Base-by-base conservation (phyloP, 2,888 invertebrate species). In the Agrotis clavis region DNA sequence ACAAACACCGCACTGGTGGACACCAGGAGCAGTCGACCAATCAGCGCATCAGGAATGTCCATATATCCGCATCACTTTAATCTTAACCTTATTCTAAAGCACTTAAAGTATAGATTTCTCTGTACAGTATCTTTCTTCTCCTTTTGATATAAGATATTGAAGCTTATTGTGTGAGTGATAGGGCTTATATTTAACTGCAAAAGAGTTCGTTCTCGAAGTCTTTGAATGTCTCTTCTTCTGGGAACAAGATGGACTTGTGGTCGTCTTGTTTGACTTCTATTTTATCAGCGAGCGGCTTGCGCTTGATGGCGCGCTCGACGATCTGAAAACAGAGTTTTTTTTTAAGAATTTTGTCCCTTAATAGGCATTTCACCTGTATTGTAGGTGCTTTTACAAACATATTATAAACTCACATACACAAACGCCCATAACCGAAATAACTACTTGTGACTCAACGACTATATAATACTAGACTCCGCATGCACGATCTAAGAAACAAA, bases 131-230 rank as follows among this genome's bases (percentile, higher is more conserved):
- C 97, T 62, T 95, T 93, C 89, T 14, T 97, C n/a, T n/a, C n/a
- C 13, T 48, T 13, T 3, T 51, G 18, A 60, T 70, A 61, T 62
- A 69, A 54, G 67, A 76, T 57, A 41, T 60, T 66, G 45, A 65
- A 72, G 54, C 7, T 72, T 67, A 74, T 71, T 25, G 6, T 18
- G n/a, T 14, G n/a, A 30, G 6, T 0, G 0, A 4, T 65, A 50
- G 4, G 30, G 50, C 21, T 68, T 66, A 76, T 57, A 67, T 73
- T 90, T 93, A 96, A 86, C 94, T 95, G 83, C 96, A 97, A 90
- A 97, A 96, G 85, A 97, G 97, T 90, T 98, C 97, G 63, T 95
- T 94, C 90, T 98, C 97, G 90, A 98, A 98, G 76, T 97, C 97
- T 74, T 96, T 94, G 84, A 97, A 97, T 63, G 97, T 47, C 61